Base-by-base conservation (phyloP, 2,888 invertebrate species). In the Aphidius colemani region DNA sequence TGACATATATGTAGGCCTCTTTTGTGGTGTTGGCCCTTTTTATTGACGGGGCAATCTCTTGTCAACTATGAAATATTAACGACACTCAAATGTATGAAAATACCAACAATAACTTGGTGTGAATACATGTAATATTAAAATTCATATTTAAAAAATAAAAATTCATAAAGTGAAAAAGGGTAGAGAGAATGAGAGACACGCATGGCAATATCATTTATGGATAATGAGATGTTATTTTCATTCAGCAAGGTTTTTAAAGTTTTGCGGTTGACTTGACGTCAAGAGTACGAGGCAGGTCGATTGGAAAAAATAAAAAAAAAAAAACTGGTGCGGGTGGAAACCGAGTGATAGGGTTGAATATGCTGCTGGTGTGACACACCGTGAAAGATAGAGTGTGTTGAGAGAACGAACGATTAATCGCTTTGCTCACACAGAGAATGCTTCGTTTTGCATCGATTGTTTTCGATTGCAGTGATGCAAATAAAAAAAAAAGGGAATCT, bases 11-110 rank as follows among this genome's bases (percentile, higher is more conserved):
- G 46, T 50, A 62, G 60, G 64, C 71, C 71, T 72, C 69, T 67
- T 9, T 74, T 74, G 72, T 71, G 75, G 77, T 78, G 11, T 7
- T 77, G 74, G 75, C 75, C 76, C 77, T 78, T 70, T 79, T 48
- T 11, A 48, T 48, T 46, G 53, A 41, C 53, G 74, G 71, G 72
- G 69, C 69, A 62, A 65, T 65, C 71, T 71, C 61, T 73, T 73
- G 74, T 72, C 77, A 56, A 46, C 66, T 67, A 66, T 70, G 66
- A 71, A 67, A 67, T 70, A 71, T 71, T 68, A 66, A 69, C 61
- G 67, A 60, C 43, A 56, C 51, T 43, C n/a, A 44, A 53, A 43
- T 30, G 41, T 30, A 41, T 30, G 30, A 30, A 46, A n/a, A 45
- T 30, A 44, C 30, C 18, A 30, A 57, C 45, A 56, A 45, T 45